A percentile compares a stretch with the other conserved stretches of the same genome.
Evolutionary conservation across 2,888 invertebrate species (phyloP).

Genomic region (Archips crataeganus): DNA sequence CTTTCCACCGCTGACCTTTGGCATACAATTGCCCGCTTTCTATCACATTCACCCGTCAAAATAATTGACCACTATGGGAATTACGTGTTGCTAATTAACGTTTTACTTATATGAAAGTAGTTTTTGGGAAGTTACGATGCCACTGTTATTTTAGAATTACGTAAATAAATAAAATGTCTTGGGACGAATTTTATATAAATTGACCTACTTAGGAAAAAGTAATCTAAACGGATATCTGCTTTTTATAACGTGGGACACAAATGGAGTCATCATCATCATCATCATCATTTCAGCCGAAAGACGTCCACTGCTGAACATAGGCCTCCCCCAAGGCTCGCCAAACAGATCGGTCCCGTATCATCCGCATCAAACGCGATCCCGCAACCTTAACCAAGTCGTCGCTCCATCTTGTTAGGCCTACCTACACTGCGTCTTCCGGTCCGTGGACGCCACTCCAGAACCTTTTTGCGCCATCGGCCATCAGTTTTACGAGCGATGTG

Average conservation of each 20-base stretch:
- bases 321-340: no score
- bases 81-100: conserved; percentile 22
- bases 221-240: not conserved
- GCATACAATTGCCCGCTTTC: conserved; percentile 35
- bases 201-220: not conserved
- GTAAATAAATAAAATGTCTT: not conserved
- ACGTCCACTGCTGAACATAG: no score
- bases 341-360: no score
- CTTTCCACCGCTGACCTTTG: conserved; percentile 39
- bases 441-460: no score
- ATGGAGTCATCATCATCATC: no score
- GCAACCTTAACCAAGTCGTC: no score
- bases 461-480: no score
- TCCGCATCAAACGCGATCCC: no score
- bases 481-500: no score
- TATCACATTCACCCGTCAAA: conserved; percentile 40
- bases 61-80: conserved; percentile 25
- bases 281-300: no score
- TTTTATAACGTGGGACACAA: not conserved
- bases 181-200: not conserved
- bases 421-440: no score
- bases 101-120: conserved; percentile 4
- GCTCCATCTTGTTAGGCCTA: no score
- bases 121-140: not conserved
- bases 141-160: not conserved